These are phyloP conservation scores for Parus major DNA, from an alignment of 2,113 vertebrate genomes.

Conservation along the genomic window DNA sequence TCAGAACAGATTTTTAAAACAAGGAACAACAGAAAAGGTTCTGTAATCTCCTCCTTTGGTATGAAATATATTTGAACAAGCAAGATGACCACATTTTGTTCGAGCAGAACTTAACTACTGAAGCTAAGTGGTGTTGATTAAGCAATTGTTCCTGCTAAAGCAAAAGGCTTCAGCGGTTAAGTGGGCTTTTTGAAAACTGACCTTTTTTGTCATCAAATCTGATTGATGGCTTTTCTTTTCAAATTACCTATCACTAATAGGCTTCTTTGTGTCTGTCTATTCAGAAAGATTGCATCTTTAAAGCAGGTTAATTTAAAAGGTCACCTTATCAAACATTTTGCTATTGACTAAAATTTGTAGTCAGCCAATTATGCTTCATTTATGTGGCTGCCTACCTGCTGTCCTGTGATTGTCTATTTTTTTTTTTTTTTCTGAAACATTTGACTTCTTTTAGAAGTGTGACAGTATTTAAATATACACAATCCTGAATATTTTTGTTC, in stretches of 20 bases:
- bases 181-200: background rate
- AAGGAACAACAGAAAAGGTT: background rate
- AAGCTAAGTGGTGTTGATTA: background rate
- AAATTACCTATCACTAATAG: conserved; percentile 11
- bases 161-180: background rate
- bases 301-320: conserved; percentile 35
- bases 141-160: background rate
- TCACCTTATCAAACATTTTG: conserved; percentile 13
- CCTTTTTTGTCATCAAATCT: background rate
- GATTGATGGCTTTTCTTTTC: conserved; percentile 1
- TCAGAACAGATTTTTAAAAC: background rate
- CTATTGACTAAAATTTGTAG: conserved; percentile 21
- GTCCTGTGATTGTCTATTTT: background rate
- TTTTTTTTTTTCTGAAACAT: background rate
- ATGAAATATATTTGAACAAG: background rate
- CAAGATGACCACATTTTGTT: background rate
- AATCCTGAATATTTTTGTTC: background rate
- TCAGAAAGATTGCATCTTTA: conserved; percentile 30
- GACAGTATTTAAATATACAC: background rate
- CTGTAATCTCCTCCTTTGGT: background rate
- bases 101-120: background rate
- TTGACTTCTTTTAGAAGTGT: background rate
- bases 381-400: background rate
- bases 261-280: conserved; percentile 5
- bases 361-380: background rate